Percentiles rank a stretch among this genome's conserved stretches.
phyloP scores from a whole-genome alignment of 2,888 invertebrate genomes.

The Perizoma affinitatum region DNA sequence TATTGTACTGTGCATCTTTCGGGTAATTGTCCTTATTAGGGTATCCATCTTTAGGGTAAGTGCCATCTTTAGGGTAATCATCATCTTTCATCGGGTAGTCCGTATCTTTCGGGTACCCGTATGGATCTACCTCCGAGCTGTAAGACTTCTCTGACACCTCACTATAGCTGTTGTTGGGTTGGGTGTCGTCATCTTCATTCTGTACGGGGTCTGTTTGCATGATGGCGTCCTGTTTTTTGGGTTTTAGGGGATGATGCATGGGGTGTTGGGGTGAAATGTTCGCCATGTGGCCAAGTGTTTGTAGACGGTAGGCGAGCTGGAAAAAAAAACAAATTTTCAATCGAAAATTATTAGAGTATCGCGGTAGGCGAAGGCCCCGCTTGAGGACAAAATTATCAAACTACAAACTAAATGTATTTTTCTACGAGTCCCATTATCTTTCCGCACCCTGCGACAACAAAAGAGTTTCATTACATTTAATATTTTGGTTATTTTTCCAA shows the following conservation, averaged over 20 bases:
- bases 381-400: no score
- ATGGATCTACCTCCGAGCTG: conserved; percentile 36
- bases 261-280: conserved; percentile 48
- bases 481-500: no score
- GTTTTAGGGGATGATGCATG: conserved; percentile 44
- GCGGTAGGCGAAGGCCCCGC: no score
- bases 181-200: conserved; percentile 65
- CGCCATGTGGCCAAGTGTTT: conserved; percentile 57
- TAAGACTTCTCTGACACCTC: conserved; percentile 50
- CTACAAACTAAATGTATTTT: no score
- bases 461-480: no score
- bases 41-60: conserved; percentile 8
- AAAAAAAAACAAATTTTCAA: conserved; percentile 7
- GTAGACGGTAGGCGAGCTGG: conserved; percentile 68
- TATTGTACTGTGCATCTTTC: conserved; percentile 1
- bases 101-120: conserved; percentile 25
- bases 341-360: no score
- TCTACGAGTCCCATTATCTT: no score
- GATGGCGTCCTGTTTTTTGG: conserved; percentile 74
- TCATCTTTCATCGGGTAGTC: conserved; percentile 23
- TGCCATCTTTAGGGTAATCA: conserved; percentile 14
- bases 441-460: no score
- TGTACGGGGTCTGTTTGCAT: conserved; percentile 77
- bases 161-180: conserved; percentile 62
- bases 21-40: conserved; percentile 11